phyloP scores from a whole-genome alignment of 2,797 vertebrate species.

The Microtus agrestis region DNA sequence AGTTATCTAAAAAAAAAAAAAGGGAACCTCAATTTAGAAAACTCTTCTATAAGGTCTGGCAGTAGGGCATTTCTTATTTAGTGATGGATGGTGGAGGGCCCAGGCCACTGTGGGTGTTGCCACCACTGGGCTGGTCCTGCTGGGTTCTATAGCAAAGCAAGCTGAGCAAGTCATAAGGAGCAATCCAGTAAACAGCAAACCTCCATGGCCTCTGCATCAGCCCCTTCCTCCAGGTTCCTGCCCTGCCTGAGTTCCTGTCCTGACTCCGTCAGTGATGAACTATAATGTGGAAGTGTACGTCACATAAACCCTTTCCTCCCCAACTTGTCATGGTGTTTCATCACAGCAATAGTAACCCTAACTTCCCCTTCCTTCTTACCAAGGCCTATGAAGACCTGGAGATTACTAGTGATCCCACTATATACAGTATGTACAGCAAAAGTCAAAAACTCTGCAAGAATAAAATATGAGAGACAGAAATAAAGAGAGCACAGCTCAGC shows the following conservation, averaged over 20 bases:
- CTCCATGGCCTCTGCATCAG: neutral
- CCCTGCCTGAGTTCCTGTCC: neutral
- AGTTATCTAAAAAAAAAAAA: neutral
- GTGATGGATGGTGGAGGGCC: neutral
- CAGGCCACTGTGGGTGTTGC: neutral
- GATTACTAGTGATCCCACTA: neutral
- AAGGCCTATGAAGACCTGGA: neutral
- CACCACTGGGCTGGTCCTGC: neutral
- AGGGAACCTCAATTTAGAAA: neutral
- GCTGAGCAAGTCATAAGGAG: neutral
- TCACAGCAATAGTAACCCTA: neutral
- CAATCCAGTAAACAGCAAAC: neutral
- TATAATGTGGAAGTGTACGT: neutral
- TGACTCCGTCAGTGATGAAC: too few relatives aligned
- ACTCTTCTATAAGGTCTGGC: neutral
- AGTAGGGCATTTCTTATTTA: neutral
- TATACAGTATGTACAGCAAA: neutral
- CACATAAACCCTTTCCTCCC: neutral
- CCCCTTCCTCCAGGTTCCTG: neutral
- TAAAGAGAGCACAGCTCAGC: fast-evolving
- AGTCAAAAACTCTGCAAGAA: neutral
- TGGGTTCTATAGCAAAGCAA: neutral
- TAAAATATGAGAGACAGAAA: neutral
- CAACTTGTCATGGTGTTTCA: neutral
- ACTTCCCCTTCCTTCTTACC: neutral